phyloP scores from a whole-genome alignment of 2,113 vertebrate genomes.

The Gymnorhina tibicen region DNA sequence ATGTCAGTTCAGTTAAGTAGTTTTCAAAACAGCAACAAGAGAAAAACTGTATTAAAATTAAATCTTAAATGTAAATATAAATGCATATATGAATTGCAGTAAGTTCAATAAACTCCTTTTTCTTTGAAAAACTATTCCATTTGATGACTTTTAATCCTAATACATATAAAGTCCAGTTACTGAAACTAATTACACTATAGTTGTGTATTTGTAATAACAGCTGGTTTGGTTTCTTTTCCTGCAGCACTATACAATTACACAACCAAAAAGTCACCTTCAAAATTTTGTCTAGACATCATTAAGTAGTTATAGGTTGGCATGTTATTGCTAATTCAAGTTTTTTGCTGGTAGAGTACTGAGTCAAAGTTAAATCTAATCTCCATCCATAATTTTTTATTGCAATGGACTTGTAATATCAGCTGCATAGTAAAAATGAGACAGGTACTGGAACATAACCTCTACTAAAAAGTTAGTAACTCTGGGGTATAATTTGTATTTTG shows the following conservation, averaged over 20 bases:
- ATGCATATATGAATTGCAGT: neutral
- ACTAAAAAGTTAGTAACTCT: neutral
- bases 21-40: neutral
- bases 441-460: neutral
- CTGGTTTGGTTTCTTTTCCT: neutral
- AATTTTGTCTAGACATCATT: neutral
- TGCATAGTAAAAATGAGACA: neutral
- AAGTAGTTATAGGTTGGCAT: neutral
- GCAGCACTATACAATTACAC: neutral
- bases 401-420: neutral
- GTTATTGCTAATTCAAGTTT: neutral
- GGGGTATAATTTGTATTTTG: neutral
- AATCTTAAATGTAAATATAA: neutral
- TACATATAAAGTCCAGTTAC: neutral
- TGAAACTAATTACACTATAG: neutral
- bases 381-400: neutral
- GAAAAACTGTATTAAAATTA: neutral
- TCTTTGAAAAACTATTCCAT: neutral
- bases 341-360: neutral
- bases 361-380: neutral
- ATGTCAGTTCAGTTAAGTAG: neutral
- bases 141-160: neutral
- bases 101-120: neutral
- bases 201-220: neutral
- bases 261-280: neutral